These are phyloP conservation scores for Scytalopus superciliaris DNA, from an alignment of 2,113 vertebrate species.

Conservation along the genomic window DNA sequence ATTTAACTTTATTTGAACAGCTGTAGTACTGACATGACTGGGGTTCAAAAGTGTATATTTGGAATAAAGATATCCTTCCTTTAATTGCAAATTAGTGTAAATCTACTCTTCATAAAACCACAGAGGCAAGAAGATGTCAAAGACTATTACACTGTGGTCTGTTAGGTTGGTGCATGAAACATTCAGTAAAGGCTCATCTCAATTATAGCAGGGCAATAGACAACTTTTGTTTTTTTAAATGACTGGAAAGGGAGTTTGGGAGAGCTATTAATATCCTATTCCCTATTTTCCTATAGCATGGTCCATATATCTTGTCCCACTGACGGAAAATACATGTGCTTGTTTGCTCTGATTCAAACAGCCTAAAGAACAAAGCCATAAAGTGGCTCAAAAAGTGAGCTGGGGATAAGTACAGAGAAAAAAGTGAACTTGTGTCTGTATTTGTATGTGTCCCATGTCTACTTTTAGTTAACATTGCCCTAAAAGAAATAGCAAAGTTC, in stretches of 20 bases:
- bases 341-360: background rate
- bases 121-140: conserved; percentile 8
- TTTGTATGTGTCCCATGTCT: background rate
- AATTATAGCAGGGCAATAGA: background rate
- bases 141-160: background rate
- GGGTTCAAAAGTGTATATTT: background rate
- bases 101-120: background rate
- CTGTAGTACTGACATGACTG: conserved; percentile 3
- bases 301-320: background rate
- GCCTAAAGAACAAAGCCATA: background rate
- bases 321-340: background rate
- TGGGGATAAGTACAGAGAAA: background rate
- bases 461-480: background rate
- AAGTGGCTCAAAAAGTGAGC: background rate
- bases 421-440: background rate
- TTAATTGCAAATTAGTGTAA: conserved; percentile 35
- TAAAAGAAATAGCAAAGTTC: background rate
- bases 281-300: background rate
- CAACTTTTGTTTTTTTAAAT: background rate
- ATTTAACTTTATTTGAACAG: conserved; percentile 46
- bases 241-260: background rate
- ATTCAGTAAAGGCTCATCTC: background rate
- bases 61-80: background rate
- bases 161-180: background rate
- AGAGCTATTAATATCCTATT: background rate